Evolutionary conservation across 2,797 vertebrate species (phyloP).

Genomic region (Sphaeramia orbicularis): DNA sequence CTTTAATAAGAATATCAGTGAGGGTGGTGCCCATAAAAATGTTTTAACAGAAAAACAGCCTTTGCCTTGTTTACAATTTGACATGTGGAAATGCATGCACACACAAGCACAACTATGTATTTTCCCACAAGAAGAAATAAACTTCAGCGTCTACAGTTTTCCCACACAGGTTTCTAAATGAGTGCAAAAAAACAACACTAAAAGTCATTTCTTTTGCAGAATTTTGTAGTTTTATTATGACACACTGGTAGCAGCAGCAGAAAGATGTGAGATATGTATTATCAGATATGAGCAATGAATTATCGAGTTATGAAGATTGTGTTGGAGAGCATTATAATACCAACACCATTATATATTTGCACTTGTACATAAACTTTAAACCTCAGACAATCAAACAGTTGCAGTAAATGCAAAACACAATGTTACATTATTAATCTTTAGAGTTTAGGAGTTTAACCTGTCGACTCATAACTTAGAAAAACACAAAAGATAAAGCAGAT

Average conservation of each 20-base stretch:
- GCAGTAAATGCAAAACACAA: too few relatives aligned
- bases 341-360: too few relatives aligned
- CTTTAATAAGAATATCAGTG: not conserved
- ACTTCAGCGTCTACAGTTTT: too few relatives aligned
- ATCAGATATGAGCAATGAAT: too few relatives aligned
- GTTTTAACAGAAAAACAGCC: not conserved
- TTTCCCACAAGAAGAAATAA: not conserved
- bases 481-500: slow-evolving; percentile 5
- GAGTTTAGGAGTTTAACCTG: too few relatives aligned
- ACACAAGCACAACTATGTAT: not conserved
- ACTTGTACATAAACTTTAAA: too few relatives aligned
- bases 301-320: too few relatives aligned
- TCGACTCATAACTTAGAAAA: too few relatives aligned
- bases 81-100: not conserved
- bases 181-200: not conserved
- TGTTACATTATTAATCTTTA: too few relatives aligned
- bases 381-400: too few relatives aligned
- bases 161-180: not conserved
- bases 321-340: too few relatives aligned
- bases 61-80: not conserved
- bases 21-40: not conserved
- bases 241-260: not conserved
- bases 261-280: not conserved
- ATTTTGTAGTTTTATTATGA: not conserved
- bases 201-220: not conserved